Evolutionary conservation across 2,888 invertebrate genomes (phyloP).

Genomic region (Hybos culiciformis): DNA sequence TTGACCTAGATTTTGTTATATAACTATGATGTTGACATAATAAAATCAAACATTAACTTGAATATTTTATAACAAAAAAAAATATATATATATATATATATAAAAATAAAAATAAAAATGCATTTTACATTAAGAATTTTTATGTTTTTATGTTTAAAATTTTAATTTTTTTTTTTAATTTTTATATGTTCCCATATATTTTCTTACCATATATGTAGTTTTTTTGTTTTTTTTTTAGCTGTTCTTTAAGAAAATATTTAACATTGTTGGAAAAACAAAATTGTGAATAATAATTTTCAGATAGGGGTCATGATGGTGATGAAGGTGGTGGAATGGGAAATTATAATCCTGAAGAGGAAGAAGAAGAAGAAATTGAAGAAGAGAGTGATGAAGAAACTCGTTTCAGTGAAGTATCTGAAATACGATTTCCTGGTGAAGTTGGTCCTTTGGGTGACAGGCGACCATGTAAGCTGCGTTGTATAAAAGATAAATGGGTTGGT

Average conservation of each 20-base stretch:
- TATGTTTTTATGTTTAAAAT: no score
- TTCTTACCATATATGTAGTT: background rate
- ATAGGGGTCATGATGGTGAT: conserved; percentile 31
- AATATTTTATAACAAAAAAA: no score
- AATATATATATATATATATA: no score
- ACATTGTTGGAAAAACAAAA: no score
- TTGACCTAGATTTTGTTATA: no score
- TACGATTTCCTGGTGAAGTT: conserved; percentile 57
- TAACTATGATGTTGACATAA: no score
- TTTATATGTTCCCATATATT: background rate
- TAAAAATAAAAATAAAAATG: no score
- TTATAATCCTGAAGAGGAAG: conserved; percentile 27
- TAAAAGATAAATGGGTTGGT: conserved; percentile 74
- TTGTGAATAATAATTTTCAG: conserved; percentile 12
- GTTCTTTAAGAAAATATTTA: no score
- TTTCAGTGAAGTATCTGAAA: conserved; percentile 35
- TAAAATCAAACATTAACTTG: no score
- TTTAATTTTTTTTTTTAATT: background rate
- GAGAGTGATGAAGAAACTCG: conserved; percentile 32
- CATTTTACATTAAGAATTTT: no score
- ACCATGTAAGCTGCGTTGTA: conserved; percentile 71
- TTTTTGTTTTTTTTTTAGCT: background rate
- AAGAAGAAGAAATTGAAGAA: conserved; percentile 32
- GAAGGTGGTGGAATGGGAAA: conserved; percentile 33
- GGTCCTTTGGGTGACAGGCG: conserved; percentile 58